phyloP scores from a whole-genome alignment of 2,888 invertebrate species.

The Diplazon laetatorius region DNA sequence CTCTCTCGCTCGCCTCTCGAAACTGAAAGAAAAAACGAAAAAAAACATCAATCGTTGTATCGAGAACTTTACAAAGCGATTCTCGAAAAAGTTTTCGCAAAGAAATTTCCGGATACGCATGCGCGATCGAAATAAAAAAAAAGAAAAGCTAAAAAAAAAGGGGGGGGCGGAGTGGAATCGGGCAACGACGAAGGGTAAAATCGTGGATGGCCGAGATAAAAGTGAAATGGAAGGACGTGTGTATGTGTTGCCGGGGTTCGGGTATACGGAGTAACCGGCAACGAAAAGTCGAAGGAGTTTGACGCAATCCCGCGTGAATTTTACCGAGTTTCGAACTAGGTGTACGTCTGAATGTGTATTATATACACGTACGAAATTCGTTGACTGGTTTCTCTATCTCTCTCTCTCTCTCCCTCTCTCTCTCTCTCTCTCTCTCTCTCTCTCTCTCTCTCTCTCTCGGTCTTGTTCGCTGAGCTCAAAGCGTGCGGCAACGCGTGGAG shows the following conservation, averaged over 20 bases:
- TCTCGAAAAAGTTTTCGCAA: conserved; percentile 57
- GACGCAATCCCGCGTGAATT: conserved; percentile 70
- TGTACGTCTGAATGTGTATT: conserved; percentile 35
- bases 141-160: too few relatives aligned
- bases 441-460: too few relatives aligned
- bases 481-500: conserved; percentile 62
- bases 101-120: conserved; percentile 49
- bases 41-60: conserved; percentile 56
- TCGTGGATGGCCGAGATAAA: conserved; percentile 31
- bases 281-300: conserved; percentile 61
- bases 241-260: too few relatives aligned
- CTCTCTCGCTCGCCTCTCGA: neutral
- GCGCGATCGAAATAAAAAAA: conserved; percentile 7
- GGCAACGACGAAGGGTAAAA: conserved; percentile 50
- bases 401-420: conserved; percentile 64
- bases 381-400: conserved; percentile 66
- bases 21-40: conserved; percentile 15
- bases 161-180: conserved; percentile 7
- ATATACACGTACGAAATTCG: conserved; percentile 40
- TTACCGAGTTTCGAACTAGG: conserved; percentile 78
- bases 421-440: too few relatives aligned
- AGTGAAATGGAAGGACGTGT: conserved; percentile 50
- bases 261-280: neutral
- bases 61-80: conserved; percentile 60
- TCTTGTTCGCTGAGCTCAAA: conserved; percentile 61